A percentile compares a stretch with the other conserved stretches of the same genome.
These are phyloP conservation scores for Calameuta pallipes DNA, from an alignment of 2,888 invertebrate species.

Conservation along the genomic window DNA sequence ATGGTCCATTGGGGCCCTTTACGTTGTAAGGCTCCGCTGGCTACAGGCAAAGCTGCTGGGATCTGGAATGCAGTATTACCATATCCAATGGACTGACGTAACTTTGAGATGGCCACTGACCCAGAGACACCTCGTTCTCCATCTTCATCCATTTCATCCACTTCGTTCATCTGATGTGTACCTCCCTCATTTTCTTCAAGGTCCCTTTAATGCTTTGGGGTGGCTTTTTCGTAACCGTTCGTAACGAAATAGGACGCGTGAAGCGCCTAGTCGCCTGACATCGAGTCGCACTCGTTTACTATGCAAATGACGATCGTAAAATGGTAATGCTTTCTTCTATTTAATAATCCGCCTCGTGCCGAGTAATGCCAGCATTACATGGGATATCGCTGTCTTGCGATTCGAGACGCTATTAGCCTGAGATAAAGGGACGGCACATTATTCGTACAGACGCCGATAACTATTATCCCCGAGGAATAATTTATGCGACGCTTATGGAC, in stretches of 20 bases:
- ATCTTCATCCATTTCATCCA: not conserved
- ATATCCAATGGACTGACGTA: conserved; percentile 59
- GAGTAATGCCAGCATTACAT: conserved; percentile 3
- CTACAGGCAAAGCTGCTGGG: not conserved
- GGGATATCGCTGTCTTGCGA: not conserved
- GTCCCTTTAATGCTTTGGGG: not conserved
- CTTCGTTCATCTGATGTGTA: not conserved
- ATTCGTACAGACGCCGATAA: not conserved
- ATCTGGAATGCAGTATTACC: conserved; percentile 59
- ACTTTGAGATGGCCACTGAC: conserved; percentile 60
- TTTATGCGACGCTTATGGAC: not conserved
- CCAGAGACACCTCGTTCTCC: conserved; percentile 45
- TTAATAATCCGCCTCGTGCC: conserved; percentile 39
- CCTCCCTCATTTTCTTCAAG: not conserved
- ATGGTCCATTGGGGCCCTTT: not conserved
- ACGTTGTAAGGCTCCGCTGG: not conserved
- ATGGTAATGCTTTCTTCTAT: conserved; percentile 39
- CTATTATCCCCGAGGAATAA: not conserved
- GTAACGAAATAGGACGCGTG: not conserved
- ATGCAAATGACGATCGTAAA: conserved; percentile 42
- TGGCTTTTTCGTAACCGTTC: not conserved
- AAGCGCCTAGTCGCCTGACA: not conserved
- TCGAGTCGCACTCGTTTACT: conserved; percentile 33
- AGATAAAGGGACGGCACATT: not conserved
- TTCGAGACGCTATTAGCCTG: not conserved